Evolutionary conservation across 2,113 vertebrate genomes (phyloP), one percentile per base, ranked within the genome.

Genomic region (Oryzias javanicus): DNA sequence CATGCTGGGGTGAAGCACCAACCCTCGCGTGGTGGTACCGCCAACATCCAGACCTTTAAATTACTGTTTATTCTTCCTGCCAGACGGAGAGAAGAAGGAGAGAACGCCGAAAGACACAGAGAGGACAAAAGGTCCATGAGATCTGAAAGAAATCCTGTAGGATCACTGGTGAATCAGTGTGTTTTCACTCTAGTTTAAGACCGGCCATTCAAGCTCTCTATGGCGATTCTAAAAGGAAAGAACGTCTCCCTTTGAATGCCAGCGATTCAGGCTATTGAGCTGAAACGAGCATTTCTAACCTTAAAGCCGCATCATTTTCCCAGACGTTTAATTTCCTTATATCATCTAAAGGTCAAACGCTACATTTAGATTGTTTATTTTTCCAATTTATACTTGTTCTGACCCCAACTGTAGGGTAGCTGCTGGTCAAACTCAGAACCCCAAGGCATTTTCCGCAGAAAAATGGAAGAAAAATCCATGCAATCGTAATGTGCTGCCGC

Each of bases 1-100:
- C n/a, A n/a, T n/a, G n/a, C n/a, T n/a, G n/a, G n/a, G n/a, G n/a
- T n/a, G n/a, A 52, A 40, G 45, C 50, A 67, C 14, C 12, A 7
- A 20, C 25, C 15, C 8, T 54, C 3, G 54, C 35, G 22, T 72
- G 71, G 60, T 72, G 2, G 72, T 49, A 47, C 46, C 61, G 50
- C 61, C 61, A 46, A 70, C 6, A 72, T 25, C 64, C 50, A 65
- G 46, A 66, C 16, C 2, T 2, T n/a, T 47, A 49, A 60, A 70
- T 79, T 57, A 55, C 51, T 64, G 65, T 76, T 74, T 61, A 60
- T 50, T 54, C 29, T 13, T 8, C 0, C 1, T 50, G 44, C 55
- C 67, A 80, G 64, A 72, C 51, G 49, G 35, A 67, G 48, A 72
- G 53, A 68, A 42, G n/a, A 44, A 20, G 27, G 49, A 60, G 40